Conservation (phyloP, 2,113 vertebrate species). For the Sebastes fasciatus region DNA sequence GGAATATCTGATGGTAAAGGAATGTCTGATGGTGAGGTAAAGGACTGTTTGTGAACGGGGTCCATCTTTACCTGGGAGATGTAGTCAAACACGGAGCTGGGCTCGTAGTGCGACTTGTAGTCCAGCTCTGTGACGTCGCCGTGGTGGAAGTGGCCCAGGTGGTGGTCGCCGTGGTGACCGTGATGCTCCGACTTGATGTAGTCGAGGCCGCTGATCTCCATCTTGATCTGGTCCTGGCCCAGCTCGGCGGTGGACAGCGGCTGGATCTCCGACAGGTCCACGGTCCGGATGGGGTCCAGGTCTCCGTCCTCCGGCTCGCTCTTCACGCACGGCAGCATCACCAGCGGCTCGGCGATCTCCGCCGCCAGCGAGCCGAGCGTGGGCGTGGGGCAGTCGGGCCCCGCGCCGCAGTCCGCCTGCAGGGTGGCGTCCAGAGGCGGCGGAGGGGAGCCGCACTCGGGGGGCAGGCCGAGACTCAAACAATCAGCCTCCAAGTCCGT, state of each 20-base stretch:
- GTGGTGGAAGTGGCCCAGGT: conserved; percentile 74
- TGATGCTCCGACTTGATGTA: conserved; percentile 87
- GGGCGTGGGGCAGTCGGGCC: conserved; percentile 39
- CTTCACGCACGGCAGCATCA: conserved; percentile 86
- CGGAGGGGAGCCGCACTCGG: conserved; percentile 68
- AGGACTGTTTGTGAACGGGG: too few species aligned
- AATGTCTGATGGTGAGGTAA: too few species aligned
- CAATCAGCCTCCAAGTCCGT: conserved; percentile 83
- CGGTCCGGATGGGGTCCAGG: conserved; percentile 82
- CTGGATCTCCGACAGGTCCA: conserved; percentile 86
- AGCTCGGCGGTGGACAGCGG: conserved; percentile 85
- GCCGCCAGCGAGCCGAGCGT: conserved; percentile 81
- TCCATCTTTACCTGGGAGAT: conserved; percentile 77
- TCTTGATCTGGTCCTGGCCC: conserved; percentile 85
- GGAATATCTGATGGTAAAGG: too few species aligned
- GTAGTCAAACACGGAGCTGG: conserved; percentile 85
- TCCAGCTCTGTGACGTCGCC: conserved; percentile 78
- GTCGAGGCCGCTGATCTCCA: conserved; percentile 88
- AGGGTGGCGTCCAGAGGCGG: conserved; percentile 62
- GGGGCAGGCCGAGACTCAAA: conserved; percentile 74
- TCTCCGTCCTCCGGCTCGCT: conserved; percentile 81
- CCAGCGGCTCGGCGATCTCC: conserved; percentile 81
- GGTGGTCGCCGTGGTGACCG: conserved; percentile 73
- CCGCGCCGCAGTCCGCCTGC: conserved; percentile 57
- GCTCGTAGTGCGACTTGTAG: conserved; percentile 85